Base-by-base conservation (phyloP, 2,113 vertebrate genomes). In the Monarcha castaneiventris region DNA sequence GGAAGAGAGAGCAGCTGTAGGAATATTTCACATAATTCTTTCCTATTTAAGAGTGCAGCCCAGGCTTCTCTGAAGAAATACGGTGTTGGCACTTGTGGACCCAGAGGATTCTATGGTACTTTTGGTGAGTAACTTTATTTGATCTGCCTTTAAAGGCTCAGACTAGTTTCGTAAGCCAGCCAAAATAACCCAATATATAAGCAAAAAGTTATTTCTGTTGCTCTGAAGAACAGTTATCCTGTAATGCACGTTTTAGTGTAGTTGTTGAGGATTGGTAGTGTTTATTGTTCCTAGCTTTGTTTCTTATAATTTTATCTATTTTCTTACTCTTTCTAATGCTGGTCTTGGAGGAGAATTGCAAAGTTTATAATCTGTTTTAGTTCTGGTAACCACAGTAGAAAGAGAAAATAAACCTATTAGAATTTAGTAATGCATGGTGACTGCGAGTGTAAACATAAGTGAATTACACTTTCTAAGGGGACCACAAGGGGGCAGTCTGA, bases 41-140 rank as follows among this genome's bases (percentile, higher is more conserved):
- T 54, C 48, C 27, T 49, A 25, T 87, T 90, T 81, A 97, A 99
- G 99, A 97, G 98, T 88, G 99, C 99, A 56, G 99, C 99, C 35
- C 97, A 99, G 88, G 94, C 98, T 5, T 99, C 99, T 54, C 97
- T 99, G 41, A 98, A 98, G 96, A 99, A 99, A 94, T 99, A 99
- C 0, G 99, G 99, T 5, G 99, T 99, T 93, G 99, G 99, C 4
- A 99, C 99, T 30, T 99, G 99, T 97, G 99, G 99, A 54, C 99
- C 99, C 29, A 97, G 99, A 97, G 99, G 99, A 63, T 99, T 99
- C 97, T 99, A 99, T 95, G 99, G 99, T 94, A 99, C 99, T 2
- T 99, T 99, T 94, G 99, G 99, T 99, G 94, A 94, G 98, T 98
- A 83, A 48, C 21, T 90, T 90, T 66, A 44, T 66, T 80, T 56